Percentiles rank a stretch among this genome's conserved stretches.
phyloP scores from a whole-genome alignment of 2,113 vertebrate genomes.

The Rhinoptilus africanus region DNA sequence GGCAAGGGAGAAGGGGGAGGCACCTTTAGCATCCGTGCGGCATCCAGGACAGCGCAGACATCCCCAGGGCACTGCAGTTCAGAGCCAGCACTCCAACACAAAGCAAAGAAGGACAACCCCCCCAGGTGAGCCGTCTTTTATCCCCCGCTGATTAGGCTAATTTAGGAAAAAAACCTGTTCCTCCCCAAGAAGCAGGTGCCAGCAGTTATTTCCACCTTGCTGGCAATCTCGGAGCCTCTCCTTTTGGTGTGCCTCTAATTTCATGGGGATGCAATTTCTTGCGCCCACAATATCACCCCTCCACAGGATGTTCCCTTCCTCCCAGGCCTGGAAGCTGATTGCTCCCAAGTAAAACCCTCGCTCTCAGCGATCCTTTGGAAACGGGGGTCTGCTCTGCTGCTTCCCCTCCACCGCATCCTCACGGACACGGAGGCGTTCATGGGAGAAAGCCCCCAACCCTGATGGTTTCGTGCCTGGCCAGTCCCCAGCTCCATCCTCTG shows the following conservation, averaged over 20 bases:
- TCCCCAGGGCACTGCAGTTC: accelerated
- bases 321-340: neutral
- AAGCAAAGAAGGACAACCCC: accelerated
- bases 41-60: accelerated
- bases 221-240: neutral
- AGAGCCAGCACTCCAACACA: accelerated
- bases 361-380: neutral
- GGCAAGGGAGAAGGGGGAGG: accelerated
- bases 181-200: neutral
- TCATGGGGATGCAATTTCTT: too few species aligned
- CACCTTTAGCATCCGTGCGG: accelerated
- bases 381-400: neutral
- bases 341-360: neutral
- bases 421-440: accelerated
- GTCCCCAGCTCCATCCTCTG: neutral
- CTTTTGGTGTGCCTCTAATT: neutral
- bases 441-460: neutral
- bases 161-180: neutral
- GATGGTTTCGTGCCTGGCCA: neutral
- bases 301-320: accelerated
- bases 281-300: neutral
- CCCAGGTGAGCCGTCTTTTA: neutral
- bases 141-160: neutral
- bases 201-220: neutral
- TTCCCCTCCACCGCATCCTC: neutral